Base-by-base conservation (phyloP, 2,797 vertebrate genomes). In the Clangula hyemalis region DNA sequence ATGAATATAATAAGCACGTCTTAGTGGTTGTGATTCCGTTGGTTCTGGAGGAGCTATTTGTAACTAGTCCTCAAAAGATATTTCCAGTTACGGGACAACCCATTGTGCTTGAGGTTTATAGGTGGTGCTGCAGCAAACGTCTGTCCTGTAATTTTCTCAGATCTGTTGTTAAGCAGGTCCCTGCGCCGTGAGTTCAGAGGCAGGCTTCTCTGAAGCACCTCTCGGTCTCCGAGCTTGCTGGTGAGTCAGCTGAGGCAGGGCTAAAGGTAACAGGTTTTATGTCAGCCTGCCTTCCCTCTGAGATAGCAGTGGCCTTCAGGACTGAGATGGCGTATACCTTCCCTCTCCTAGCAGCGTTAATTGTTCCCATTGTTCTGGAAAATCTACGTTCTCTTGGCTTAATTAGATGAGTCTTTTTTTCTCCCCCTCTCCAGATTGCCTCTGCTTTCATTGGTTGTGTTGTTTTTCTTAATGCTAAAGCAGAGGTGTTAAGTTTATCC, bases 401-500 rank as follows among this genome's bases (percentile, higher is more conserved):
- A 76, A 88, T 79, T 71, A 75, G 58, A 32, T 32, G 21, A 41
- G 34, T 74, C 34, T 68, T n/a, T 32, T 8, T 39, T 41, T 15
- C 15, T 53, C 27, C 25, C 8, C 8, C 13, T 5, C 8, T 1
- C 45, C 8, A 24, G 79, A 30, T 38, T 93, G 72, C n/a, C 53
- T 82, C 47, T 94, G 45, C 34, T 54, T 49, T 49, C 65, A 47
- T 34, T 27, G 24, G 16, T 49, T 27, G 81, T n/a, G 61, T 80
- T 73, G 49, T 75, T 81, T 83, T 81, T 84, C 87, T 92, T 95
- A 87, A 53, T 74, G 49, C 77, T 82, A 53, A 70, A 93, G 84
- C 81, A 85, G 81, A 88, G 84, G 51, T 93, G 90, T 95, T 94
- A 86, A 56, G 68, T 82, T 89, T 93, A 94, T 95, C 86, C 77